Evolutionary conservation across 2,888 invertebrate species (phyloP), one percentile per base, ranked within the genome.

Genomic region (Thyatira batis): DNA sequence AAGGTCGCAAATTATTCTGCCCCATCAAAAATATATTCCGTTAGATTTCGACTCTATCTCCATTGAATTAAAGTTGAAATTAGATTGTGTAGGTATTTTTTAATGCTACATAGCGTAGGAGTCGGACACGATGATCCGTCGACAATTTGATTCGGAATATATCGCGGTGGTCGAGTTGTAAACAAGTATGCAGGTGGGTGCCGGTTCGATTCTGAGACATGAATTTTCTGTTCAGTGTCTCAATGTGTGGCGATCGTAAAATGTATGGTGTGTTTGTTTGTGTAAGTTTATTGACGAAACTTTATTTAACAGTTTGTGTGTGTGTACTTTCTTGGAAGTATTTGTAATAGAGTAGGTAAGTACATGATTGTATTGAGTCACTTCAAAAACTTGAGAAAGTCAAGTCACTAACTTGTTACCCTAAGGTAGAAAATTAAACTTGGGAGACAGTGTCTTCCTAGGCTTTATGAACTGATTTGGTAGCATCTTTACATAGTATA

Each of bases 141-240:
- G 85, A 87, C 88, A 85, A 87, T 89, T 89, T 85, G 85, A 87
- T 85, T 80, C 77, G 73, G 71, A 89, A 89, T 87, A 86, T 89
- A 89, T 89, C 77, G 87, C 75, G 68, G 60, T 71, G 75, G 78
- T 71, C 61, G 62, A 68, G 82, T 73, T 86, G 87, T 87, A 87
- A 89, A 89, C 87, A 89, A 80, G 78, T 71, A 70, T 76, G 81
- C 82, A 82, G 84, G 87, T 84, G 83, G 81, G 73, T 80, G 73
- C 69, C 62, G 73, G 82, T 87, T 88, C 82, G 83, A 80, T 75
- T 81, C 86, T 73, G 73, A 69, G 50, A 60, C 54, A 73, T 66
- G 76, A 76, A 76, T 76, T 77, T 74, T 78, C 80, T 84, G 80
- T 79, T 77, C 75, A 72, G 68, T 57, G 68, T 57, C 62, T 59